Percentiles rank a stretch among this genome's conserved stretches.
Conservation (phyloP, 2,797 vertebrate genomes). For the Chromis chromis region DNA sequence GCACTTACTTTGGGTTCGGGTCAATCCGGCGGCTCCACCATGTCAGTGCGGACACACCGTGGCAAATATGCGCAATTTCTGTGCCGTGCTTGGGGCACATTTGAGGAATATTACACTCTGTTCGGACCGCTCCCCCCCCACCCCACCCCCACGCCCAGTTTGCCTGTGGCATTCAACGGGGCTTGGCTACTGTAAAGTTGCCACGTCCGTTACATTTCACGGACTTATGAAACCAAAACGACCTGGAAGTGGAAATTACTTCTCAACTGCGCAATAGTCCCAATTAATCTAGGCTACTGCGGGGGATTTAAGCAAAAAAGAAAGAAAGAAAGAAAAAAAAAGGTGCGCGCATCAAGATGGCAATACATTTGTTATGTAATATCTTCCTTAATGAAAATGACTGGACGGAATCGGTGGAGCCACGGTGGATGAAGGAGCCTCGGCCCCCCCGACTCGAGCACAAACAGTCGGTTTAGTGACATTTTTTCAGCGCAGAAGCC, state of each 20-base stretch:
- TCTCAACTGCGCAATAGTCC: constrained; percentile 48
- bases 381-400: constrained; percentile 61
- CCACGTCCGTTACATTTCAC: constrained; percentile 74
- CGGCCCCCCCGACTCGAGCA: neutral
- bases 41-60: neutral
- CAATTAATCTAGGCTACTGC: constrained; percentile 33
- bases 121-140: constrained; percentile 60
- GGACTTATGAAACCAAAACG: constrained; percentile 48
- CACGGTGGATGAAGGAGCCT: neutral
- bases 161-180: constrained; percentile 68
- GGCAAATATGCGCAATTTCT: constrained; percentile 57
- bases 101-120: constrained; percentile 45
- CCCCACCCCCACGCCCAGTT: constrained; percentile 77
- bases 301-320: constrained; percentile 9
- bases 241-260: constrained; percentile 6
- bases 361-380: constrained; percentile 75
- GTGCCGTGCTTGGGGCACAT: constrained; percentile 31
- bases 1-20: constrained; percentile 68
- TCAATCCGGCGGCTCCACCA: constrained; percentile 53
- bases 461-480: constrained; percentile 26
- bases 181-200: constrained; percentile 79
- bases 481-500: constrained; percentile 46
- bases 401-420: constrained; percentile 34
- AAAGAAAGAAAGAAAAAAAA: constrained; percentile 24
- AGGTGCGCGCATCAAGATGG: constrained; percentile 64